Base-by-base conservation (phyloP, 2,888 invertebrate genomes). In the Trichogramma dendrolimi region DNA sequence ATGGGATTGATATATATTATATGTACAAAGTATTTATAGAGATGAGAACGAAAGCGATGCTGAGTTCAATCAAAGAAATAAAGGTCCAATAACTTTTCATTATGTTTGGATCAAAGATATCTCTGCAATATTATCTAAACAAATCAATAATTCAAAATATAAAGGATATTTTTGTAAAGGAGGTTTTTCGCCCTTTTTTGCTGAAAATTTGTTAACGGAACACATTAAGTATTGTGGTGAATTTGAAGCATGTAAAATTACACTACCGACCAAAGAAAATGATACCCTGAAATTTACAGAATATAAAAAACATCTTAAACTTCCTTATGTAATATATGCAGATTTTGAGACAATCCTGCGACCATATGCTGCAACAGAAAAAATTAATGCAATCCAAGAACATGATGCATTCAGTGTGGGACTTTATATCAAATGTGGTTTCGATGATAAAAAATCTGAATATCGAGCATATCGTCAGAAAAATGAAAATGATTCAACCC, bases 401-500 rank as follows among this genome's bases (percentile, higher is more conserved):
- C 71, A 71, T 61, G 53, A 66, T 27, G 65, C 69, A 2, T 67
- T 55, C 46, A 67, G 67, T 54, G 53, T 69, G n/a, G 69, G 64
- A 4, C 69, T 68, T 57, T 71, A 69, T 55, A 44, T 68, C 3
- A 68, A 71, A 46, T 71, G 69, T 59, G 53, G 55, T 6, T 69
- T 62, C 49, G 65, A 69, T 49, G 67, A 68, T 50, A 55, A 60
- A 6, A 42, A 66, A 39, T 69, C 67, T 14, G 10, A n/a, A 27
- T 61, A 54, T 40, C 4, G 39, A 46, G 27, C 42, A 48, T 55
- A 63, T 49, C 50, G 63, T 51, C 47, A 52, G 39, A 39, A n/a
- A 5, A 39, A 42, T 48, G 7, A 14, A 6, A 27, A 59, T 43
- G n/a, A 1, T 14, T 14, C 14, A 14, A 14, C 14, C 14, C 14